phyloP scores from a whole-genome alignment of 2,113 vertebrate species.

The Chaenogobius annularis region DNA sequence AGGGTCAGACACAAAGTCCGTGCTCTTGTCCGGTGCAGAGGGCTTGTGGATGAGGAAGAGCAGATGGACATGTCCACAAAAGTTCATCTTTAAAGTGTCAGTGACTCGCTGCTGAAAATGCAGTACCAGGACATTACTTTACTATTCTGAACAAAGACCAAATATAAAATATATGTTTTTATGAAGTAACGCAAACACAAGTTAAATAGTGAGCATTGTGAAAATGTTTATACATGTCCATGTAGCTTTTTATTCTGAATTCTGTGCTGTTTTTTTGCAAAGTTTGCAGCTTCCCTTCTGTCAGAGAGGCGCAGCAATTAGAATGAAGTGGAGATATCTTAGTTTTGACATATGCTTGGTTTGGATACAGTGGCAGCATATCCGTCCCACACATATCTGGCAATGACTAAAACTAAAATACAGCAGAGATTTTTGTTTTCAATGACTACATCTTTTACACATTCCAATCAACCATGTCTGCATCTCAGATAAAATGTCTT shows the following conservation, averaged over 20 bases:
- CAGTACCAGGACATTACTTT: too few relatives aligned
- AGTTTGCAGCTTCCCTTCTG: slow-evolving; percentile 38
- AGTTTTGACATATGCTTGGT: slow-evolving; percentile 16
- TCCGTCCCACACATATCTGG: slow-evolving; percentile 28
- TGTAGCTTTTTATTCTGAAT: slow-evolving; percentile 16
- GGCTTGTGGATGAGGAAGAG: too few relatives aligned
- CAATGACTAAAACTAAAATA: not conserved
- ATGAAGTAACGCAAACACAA: too few relatives aligned
- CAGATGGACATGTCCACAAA: too few relatives aligned
- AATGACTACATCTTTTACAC: not conserved
- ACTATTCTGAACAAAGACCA: too few relatives aligned
- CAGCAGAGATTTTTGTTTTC: not conserved
- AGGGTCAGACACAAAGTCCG: too few relatives aligned
- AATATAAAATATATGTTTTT: too few relatives aligned
- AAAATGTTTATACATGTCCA: too few relatives aligned
- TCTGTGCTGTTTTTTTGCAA: slow-evolving; percentile 23
- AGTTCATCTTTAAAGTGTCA: too few relatives aligned
- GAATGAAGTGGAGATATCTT: slow-evolving; percentile 45
- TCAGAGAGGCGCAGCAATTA: slow-evolving; percentile 51
- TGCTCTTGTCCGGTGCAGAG: too few relatives aligned
- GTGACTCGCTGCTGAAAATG: too few relatives aligned
- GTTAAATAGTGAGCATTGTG: too few relatives aligned
- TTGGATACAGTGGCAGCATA: slow-evolving; percentile 22
- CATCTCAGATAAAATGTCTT: not conserved
- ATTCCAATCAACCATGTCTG: not conserved